Evolutionary conservation across 2,797 vertebrate genomes (phyloP), one percentile per base, ranked within the genome.

Genomic region (Channa striata): DNA sequence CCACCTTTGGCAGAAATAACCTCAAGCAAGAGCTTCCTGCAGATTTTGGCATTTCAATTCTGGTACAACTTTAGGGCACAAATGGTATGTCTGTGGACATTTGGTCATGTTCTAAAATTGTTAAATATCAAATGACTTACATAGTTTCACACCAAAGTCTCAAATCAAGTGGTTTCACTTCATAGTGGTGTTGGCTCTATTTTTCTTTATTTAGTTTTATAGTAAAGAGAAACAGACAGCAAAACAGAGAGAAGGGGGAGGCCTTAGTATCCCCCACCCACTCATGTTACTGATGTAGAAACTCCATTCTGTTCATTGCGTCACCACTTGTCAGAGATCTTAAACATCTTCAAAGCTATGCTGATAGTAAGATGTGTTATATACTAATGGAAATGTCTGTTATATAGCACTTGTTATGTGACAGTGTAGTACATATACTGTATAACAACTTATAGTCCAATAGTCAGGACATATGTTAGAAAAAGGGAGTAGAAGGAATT

Each of bases 221-320:
- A 44, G 17, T 21, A 25, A 14, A 40, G 12, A 50, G 46, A 36
- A 0, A 25, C 13, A 67, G 16, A 16, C 3, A 30, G 4, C 39
- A 12, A 56, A 20, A 19, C 6, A 48, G 21, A 21, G 5, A 43
- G 37, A 6, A 3, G 4, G 8, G 11, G 40, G 2, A 50, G 8
- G 51, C 61, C 3, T 39, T 0, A 44, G 33, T 17, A n/a, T 69
- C 30, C 46, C 33, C 21, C 17, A 2, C 34, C 66, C 20, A 50
- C 25, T 53, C 19, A 21, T n/a, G 8, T 7, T 3, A 34, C 21
- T 2, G 43, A 59, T 8, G 0, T 8, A 42, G 6, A 43, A 30
- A 37, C 57, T 8, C 36, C 20, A 34, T 58, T 40, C 7, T 47
- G 14, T 23, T 48, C 39, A 68, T 62, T 63, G 42, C 49, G 25